Percentiles rank a stretch among this genome's conserved stretches.
These are phyloP conservation scores for Micrasema longulum DNA, from an alignment of 1,140 invertebrate species.

Conservation along the genomic window DNA sequence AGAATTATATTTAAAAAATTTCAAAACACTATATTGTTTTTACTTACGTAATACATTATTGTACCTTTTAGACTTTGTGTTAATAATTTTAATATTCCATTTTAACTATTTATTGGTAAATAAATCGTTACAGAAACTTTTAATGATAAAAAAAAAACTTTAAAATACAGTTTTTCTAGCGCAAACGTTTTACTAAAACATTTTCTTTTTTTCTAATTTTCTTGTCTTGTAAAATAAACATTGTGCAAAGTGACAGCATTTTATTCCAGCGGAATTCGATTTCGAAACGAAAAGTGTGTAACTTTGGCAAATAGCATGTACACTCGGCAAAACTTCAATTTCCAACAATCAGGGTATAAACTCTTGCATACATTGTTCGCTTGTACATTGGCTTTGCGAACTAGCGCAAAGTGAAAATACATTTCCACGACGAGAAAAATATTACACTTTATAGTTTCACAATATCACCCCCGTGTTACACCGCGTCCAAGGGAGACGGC, in stretches of 20 bases:
- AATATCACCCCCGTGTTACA: slow-evolving; percentile 7
- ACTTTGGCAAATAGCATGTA: slow-evolving; percentile 30
- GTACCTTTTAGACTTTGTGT: too few species aligned
- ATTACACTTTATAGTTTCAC: slow-evolving; percentile 30
- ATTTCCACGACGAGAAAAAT: slow-evolving; percentile 29
- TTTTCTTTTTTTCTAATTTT: too few species aligned
- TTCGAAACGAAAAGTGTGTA: slow-evolving; percentile 25
- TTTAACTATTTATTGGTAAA: too few species aligned
- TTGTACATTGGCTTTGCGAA: slow-evolving; percentile 1
- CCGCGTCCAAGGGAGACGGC: slow-evolving; percentile 3
- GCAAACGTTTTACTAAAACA: too few species aligned
- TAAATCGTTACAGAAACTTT: too few species aligned
- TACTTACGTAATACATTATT: too few species aligned
- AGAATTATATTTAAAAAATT: too few species aligned
- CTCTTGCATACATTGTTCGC: neutral
- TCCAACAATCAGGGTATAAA: slow-evolving; percentile 14
- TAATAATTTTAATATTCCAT: too few species aligned
- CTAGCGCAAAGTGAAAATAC: slow-evolving; percentile 7
- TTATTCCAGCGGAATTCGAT: slow-evolving; percentile 23
- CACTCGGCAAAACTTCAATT: slow-evolving; percentile 26
- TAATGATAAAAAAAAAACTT: too few species aligned
- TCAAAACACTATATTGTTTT: too few species aligned
- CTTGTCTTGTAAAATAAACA: too few species aligned
- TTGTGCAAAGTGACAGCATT: slow-evolving; percentile 24
- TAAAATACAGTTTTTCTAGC: too few species aligned